Evolutionary conservation across 64 coral and sea anemone species (phyloP).

Genomic region (Stichodactyla helianthus): DNA sequence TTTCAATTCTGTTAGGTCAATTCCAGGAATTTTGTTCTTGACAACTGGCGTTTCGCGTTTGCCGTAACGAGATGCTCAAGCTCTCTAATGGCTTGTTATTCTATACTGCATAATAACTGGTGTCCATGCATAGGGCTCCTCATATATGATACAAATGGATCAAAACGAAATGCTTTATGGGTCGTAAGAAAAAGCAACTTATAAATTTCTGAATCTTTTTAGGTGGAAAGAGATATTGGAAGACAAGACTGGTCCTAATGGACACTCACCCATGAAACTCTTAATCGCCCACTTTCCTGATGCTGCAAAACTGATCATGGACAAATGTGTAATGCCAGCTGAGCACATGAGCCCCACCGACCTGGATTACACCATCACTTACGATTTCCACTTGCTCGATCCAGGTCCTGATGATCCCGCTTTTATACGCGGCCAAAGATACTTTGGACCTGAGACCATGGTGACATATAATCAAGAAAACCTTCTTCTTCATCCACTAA

Average conservation of each 20-base stretch:
- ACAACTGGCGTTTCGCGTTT: too few relatives aligned
- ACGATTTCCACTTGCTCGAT: slow-evolving; percentile 46
- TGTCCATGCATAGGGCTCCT: too few relatives aligned
- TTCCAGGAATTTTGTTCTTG: too few relatives aligned
- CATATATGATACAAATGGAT: too few relatives aligned
- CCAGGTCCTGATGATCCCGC: slow-evolving; percentile 33
- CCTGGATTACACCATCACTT: slow-evolving; percentile 29
- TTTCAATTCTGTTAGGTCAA: too few relatives aligned
- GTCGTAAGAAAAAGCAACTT: too few relatives aligned
- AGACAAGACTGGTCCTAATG: not conserved
- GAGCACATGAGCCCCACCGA: slow-evolving; percentile 12
- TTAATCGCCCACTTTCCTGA: slow-evolving; percentile 75
- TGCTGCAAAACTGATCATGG: slow-evolving; percentile 58
- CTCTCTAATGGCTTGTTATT: too few relatives aligned
- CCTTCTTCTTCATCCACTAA: slow-evolving; percentile 40
- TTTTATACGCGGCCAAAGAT: not conserved
- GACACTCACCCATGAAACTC: slow-evolving; percentile 62
- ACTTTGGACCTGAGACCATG: slow-evolving; percentile 51
- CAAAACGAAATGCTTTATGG: too few relatives aligned
- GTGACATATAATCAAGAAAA: slow-evolving; percentile 7
- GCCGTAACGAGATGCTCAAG: too few relatives aligned
- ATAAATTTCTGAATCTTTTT: not conserved
- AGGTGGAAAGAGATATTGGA: slow-evolving; percentile 73
- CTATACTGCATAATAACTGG: too few relatives aligned
- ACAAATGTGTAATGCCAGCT: slow-evolving; percentile 42